Conservation (phyloP, 1,140 invertebrate genomes). For the Psilanteris sp. region DNA sequence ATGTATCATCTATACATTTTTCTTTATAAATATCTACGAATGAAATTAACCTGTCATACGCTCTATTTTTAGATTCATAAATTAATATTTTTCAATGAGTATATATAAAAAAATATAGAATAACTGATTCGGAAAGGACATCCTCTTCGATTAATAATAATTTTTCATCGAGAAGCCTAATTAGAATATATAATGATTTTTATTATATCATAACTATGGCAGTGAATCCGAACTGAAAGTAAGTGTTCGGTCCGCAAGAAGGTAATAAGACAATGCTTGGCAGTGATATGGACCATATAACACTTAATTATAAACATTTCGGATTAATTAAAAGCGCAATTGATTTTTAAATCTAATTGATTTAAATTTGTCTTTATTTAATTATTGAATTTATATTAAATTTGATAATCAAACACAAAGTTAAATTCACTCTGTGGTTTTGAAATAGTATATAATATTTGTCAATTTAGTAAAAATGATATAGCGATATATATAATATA, state of each 20-base stretch:
- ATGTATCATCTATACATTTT: too few species aligned
- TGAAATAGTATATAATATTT: too few species aligned
- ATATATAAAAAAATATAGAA: too few species aligned
- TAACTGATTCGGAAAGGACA: too few species aligned
- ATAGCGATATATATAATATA: too few species aligned
- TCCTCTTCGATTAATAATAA: slow-evolving; percentile 26
- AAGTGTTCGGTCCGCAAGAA: slow-evolving; percentile 43
- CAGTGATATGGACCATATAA: slow-evolving; percentile 51
- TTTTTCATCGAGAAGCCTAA: slow-evolving; percentile 51
- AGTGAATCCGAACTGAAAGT: slow-evolving; percentile 57
- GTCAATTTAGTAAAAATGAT: too few species aligned
- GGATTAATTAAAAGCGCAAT: slow-evolving; percentile 44
- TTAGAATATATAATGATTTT: slow-evolving; percentile 32
- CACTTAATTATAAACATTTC: slow-evolving; percentile 14
- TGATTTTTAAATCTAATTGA: slow-evolving; percentile 36
- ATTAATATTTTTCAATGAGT: too few species aligned
- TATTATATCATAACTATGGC: slow-evolving; percentile 51
- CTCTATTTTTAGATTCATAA: too few species aligned
- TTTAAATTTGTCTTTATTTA: slow-evolving; percentile 27
- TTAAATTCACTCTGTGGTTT: too few species aligned
- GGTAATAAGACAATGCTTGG: slow-evolving; percentile 47
- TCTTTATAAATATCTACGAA: too few species aligned
- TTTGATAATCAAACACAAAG: too few species aligned
- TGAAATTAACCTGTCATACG: too few species aligned
- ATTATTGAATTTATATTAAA: slow-evolving; percentile 36